A percentile compares a stretch with the other conserved stretches of the same genome.
Conservation (phyloP, 92 coral and sea anemone species). For the Nematostella vectensis region DNA sequence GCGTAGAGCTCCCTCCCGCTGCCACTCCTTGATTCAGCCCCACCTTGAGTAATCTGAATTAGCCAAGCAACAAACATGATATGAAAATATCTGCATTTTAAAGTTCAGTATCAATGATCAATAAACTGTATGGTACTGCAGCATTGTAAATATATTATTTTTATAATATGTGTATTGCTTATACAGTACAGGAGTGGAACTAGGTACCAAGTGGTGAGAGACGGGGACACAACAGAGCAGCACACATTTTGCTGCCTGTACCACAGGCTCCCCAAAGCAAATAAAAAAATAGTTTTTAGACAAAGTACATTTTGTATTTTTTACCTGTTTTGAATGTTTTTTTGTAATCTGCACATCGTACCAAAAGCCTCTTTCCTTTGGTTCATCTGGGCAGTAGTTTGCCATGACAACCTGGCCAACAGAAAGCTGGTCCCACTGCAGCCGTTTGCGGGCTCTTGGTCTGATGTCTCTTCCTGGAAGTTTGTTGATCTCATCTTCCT, state of each 20-base stretch:
- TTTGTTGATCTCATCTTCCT: conserved; percentile 73
- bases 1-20: conserved; percentile 74
- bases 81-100: neutral
- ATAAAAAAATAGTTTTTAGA: too few species aligned
- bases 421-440: conserved; percentile 77
- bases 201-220: too few species aligned
- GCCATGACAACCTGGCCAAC: conserved; percentile 95
- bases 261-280: too few species aligned
- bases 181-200: too few species aligned
- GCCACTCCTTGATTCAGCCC: conserved; percentile 26
- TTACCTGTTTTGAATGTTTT: conserved; percentile 36
- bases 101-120: too few species aligned
- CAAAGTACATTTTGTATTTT: too few species aligned
- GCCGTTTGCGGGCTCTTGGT: conserved; percentile 79
- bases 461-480: conserved; percentile 63
- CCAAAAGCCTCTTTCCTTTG: conserved; percentile 97
- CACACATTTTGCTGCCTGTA: too few species aligned
- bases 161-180: too few species aligned
- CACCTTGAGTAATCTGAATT: conserved; percentile 21
- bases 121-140: too few species aligned
- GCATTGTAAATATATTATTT: too few species aligned
- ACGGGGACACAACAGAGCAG: too few species aligned
- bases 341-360: conserved; percentile 89
- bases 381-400: conserved; percentile 93
- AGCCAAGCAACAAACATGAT: neutral